phyloP scores from a whole-genome alignment of 2,888 invertebrate genomes.

The Norana najaformis region DNA sequence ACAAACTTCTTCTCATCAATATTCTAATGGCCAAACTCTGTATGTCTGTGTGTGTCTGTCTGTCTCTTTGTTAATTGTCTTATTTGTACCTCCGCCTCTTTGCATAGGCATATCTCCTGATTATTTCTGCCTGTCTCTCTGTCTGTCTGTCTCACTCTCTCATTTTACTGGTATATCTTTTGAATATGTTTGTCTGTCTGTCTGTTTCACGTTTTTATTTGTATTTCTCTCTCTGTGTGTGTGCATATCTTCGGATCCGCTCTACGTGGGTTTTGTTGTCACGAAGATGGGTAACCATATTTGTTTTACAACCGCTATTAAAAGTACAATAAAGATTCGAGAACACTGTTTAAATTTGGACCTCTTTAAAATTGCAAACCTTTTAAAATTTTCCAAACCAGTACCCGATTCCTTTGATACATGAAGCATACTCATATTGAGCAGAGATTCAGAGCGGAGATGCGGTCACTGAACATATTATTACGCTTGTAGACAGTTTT shows the following conservation, averaged over 20 bases:
- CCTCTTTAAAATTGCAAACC: not conserved
- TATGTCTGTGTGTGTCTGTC: not conserved
- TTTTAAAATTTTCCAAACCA: not conserved
- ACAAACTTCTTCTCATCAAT: not conserved
- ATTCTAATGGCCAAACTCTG: not conserved
- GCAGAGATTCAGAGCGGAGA: not conserved
- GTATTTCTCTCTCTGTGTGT: not conserved
- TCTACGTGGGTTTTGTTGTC: not conserved
- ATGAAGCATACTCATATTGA: not conserved
- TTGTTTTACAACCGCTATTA: not conserved
- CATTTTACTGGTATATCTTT: no score
- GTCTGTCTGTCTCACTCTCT: not conserved
- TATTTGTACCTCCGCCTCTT: not conserved
- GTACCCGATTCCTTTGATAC: not conserved
- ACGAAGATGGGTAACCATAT: not conserved
- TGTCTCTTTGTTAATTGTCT: no score
- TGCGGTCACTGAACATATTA: no score
- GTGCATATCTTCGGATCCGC: no score
- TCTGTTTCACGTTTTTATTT: not conserved
- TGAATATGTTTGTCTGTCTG: not conserved
- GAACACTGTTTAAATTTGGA: not conserved
- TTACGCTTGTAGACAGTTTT: no score
- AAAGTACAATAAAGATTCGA: not conserved
- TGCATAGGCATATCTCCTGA: not conserved
- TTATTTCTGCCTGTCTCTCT: not conserved